Percentiles rank a stretch among this genome's conserved stretches.
Evolutionary conservation across 2,113 vertebrate species (phyloP).

Genomic region (Brienomyrus brachyistius): DNA sequence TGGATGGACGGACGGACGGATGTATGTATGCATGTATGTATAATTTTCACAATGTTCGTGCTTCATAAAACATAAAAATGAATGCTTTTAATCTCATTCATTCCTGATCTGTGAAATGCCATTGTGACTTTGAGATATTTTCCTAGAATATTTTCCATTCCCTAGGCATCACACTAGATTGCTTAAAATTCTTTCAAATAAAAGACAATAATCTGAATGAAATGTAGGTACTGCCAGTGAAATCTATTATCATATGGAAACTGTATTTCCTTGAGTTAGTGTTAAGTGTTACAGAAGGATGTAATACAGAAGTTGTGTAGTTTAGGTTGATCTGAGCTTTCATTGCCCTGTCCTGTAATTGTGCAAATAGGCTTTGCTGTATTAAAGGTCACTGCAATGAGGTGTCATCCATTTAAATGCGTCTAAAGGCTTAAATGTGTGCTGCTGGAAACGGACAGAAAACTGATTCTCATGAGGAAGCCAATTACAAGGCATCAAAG

Average conservation of each 20-base stretch:
- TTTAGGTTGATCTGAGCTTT: background rate
- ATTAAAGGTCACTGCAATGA: background rate
- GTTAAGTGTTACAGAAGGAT: background rate
- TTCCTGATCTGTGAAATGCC: background rate
- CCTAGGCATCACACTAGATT: background rate
- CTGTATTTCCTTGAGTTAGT: background rate
- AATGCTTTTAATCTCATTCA: background rate
- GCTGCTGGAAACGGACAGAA: background rate
- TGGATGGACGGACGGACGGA: too few relatives aligned
- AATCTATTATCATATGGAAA: background rate
- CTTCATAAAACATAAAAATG: background rate
- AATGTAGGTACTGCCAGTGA: background rate
- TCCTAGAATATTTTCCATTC: background rate
- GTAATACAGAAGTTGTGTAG: background rate
- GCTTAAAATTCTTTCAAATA: background rate
- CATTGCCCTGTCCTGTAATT: background rate
- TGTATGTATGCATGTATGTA: background rate
- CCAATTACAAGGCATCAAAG: conserved; percentile 2
- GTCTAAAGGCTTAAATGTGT: background rate
- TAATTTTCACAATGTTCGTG: background rate
- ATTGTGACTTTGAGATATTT: background rate
- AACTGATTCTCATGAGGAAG: background rate
- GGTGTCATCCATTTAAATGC: background rate
- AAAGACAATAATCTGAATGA: background rate
- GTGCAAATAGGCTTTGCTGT: background rate